Percentiles rank a stretch among this genome's conserved stretches.
Conservation (phyloP, 2,113 vertebrate species). For the Chionomys nivalis region DNA sequence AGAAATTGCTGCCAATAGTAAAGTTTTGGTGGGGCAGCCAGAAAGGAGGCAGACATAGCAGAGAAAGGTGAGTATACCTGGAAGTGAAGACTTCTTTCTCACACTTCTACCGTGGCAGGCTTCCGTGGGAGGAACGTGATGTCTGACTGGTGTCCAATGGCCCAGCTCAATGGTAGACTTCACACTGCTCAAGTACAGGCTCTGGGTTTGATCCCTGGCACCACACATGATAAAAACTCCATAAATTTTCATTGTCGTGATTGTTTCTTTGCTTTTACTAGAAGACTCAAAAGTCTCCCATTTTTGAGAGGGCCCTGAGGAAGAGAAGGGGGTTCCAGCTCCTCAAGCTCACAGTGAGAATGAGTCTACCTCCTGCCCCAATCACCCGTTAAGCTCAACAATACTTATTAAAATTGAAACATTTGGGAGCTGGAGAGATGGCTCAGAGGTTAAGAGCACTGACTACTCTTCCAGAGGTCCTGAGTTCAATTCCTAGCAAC, state of each 20-base stretch:
- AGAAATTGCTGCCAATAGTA: neutral
- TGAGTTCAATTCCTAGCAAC: no score
- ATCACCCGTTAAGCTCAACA: neutral
- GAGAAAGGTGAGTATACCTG: neutral
- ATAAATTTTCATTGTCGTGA: neutral
- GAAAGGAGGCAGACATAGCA: neutral
- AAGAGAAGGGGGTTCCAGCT: neutral
- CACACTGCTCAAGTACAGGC: neutral
- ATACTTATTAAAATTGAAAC: neutral
- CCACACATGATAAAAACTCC: neutral
- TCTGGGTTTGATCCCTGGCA: neutral
- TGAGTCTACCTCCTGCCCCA: neutral
- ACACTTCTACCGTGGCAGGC: neutral
- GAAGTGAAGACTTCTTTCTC: neutral
- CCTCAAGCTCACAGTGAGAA: neutral
- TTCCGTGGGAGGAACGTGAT: neutral
- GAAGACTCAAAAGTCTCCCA: neutral
- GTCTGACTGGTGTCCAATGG: neutral
- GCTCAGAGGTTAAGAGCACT: no score
- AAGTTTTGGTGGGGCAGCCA: neutral
- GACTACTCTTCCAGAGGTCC: no score
- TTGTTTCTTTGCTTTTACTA: slow-evolving; percentile 6
- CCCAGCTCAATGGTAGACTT: neutral
- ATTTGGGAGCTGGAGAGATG: no score
- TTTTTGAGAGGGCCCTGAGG: neutral